phyloP scores from a whole-genome alignment of 2,797 vertebrate species.

The Melanotaenia parkinsoni region DNA sequence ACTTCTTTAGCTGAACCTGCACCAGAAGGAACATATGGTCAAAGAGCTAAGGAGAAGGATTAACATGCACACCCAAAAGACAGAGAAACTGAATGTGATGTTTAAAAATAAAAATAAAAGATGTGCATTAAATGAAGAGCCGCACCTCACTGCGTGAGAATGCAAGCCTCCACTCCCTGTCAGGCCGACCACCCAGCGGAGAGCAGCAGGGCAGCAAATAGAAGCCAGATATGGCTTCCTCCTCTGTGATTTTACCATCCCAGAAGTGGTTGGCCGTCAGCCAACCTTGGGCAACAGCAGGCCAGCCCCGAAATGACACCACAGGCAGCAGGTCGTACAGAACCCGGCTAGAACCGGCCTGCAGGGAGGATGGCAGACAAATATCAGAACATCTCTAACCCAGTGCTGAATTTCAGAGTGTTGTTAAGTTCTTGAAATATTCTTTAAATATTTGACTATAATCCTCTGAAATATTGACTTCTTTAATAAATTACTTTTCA shows the following conservation, averaged over 20 bases:
- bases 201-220: slow-evolving; percentile 89
- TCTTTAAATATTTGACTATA: slow-evolving; percentile 1
- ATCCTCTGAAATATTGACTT: slow-evolving; percentile 9
- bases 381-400: not conserved
- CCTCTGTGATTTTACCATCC: slow-evolving; percentile 88
- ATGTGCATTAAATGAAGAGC: not conserved
- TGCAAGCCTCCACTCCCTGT: slow-evolving; percentile 87
- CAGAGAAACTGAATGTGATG: not conserved
- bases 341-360: slow-evolving; percentile 84
- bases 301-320: slow-evolving; percentile 91
- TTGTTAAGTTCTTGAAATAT: not conserved
- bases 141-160: slow-evolving; percentile 89
- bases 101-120: not conserved
- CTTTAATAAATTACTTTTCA: not conserved
- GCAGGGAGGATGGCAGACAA: slow-evolving; percentile 13
- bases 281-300: slow-evolving; percentile 87
- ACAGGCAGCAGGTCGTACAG: slow-evolving; percentile 91
- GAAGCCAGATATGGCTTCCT: slow-evolving; percentile 87
- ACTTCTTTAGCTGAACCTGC: slow-evolving; percentile 88
- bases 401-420: not conserved
- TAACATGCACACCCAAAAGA: not conserved
- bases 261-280: slow-evolving; percentile 89
- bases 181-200: slow-evolving; percentile 77
- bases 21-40: not conserved
- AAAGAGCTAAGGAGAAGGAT: not conserved